Evolutionary conservation across 2,888 invertebrate genomes (phyloP), one percentile per base, ranked within the genome.

Genomic region (Erebia epiphron): DNA sequence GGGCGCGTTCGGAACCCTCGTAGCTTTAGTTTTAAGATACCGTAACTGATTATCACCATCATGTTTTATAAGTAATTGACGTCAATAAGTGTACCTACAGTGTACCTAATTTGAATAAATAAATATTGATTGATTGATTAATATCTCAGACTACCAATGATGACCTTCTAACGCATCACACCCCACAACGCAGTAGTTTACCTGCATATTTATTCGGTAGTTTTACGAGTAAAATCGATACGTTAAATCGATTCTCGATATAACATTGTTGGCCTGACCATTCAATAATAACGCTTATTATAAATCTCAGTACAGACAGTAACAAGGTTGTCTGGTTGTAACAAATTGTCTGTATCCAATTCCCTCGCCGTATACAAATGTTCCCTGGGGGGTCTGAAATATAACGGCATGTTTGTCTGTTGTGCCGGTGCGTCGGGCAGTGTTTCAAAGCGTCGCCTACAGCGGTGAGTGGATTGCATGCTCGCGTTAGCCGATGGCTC

Each of bases 391-490:
- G 76, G 73, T 67, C 57, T 61, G 13, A 67, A 60, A 61, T 79
- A 82, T 91, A 91, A 91, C 84, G 87, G 92, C 92, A 92, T 93
- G 92, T 93, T 92, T 93, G 85, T 93, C 88, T 92, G 89, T 92
- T 92, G 87, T 87, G 88, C 83, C 89, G 92, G 92, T 91, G 92
- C 92, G 88, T 90, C 86, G 87, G 86, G 89, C 96, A 97, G 97
- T 97, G 97, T 97, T 97, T 97, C 97, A 97, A 96, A 97, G 97
- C 95, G 97, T 97, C 96, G 97, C 97, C 94, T 97, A 97, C 95
- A 97, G 97, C 94, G 97, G 97, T 97, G 97, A 97, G 97, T 96
- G 94, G 94, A 71, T 63, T 72, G 74, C 74, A 74, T 72, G 74
- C 58, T 65, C 67, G 66, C 68, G 58, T 64, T 69, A 50, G 60